Conservation (phyloP, 2,797 vertebrate species). For the Silurus aristotelis region DNA sequence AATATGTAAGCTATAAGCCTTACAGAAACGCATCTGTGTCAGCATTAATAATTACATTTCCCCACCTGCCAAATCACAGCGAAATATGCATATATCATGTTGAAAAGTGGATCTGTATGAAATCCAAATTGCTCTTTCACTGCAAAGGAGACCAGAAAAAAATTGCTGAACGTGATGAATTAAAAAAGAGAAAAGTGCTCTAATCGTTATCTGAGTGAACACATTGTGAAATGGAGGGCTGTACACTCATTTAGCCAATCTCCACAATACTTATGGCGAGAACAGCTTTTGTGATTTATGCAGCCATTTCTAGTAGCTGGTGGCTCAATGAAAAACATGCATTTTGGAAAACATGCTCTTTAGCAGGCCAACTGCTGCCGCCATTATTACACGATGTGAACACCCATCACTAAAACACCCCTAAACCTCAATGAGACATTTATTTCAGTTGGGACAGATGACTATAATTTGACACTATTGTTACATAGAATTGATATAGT, state of each 20-base stretch:
- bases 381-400: neutral
- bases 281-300: conserved; percentile 31
- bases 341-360: neutral
- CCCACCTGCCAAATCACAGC: neutral
- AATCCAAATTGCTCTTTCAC: neutral
- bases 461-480: neutral
- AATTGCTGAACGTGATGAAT: too few species aligned
- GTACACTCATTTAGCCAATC: conserved; percentile 13
- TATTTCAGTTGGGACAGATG: neutral
- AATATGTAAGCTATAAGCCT: neutral
- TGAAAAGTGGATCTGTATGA: neutral
- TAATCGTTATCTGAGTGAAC: conserved; percentile 12
- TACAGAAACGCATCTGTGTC: neutral
- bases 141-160: neutral
- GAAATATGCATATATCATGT: neutral
- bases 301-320: conserved; percentile 18
- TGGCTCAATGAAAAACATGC: neutral
- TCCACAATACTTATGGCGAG: neutral
- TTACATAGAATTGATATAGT: neutral
- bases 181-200: neutral
- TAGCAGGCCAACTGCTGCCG: conserved; percentile 13
- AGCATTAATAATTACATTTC: neutral
- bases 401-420: neutral
- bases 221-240: conserved; percentile 18
- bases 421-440: neutral